These are phyloP conservation scores for Poecile montanus DNA, from an alignment of 2,797 vertebrate genomes.

Conservation along the genomic window DNA sequence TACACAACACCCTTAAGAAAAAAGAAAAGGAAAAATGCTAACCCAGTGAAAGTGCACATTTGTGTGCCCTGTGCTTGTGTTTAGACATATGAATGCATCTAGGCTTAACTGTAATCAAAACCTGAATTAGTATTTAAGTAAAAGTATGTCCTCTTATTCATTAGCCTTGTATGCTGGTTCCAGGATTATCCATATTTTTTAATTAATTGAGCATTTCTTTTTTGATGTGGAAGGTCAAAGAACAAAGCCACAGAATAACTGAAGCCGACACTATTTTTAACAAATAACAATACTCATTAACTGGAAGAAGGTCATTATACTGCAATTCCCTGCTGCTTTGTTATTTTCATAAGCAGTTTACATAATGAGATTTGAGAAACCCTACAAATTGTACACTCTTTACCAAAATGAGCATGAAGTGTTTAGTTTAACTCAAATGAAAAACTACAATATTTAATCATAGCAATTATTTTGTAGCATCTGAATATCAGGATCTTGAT, in stretches of 20 bases:
- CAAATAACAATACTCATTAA: slow-evolving; percentile 9
- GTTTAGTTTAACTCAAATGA: neutral
- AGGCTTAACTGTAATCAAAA: neutral
- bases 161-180: neutral
- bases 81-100: neutral
- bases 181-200: neutral
- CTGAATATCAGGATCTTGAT: neutral
- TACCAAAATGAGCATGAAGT: neutral
- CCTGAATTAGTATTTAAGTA: neutral
- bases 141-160: neutral
- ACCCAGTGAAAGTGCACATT: neutral
- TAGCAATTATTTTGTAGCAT: neutral
- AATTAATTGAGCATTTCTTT: neutral
- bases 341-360: slow-evolving; percentile 20
- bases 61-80: neutral
- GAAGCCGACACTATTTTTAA: neutral
- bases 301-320: neutral
- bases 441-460: neutral
- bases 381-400: neutral
- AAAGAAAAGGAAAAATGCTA: neutral
- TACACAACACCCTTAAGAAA: neutral
- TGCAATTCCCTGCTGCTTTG: slow-evolving; percentile 10
- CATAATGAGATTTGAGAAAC: slow-evolving; percentile 27
- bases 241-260: neutral
- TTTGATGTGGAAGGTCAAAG: neutral